These are phyloP conservation scores for Asarcornis scutulata DNA, from an alignment of 2,113 vertebrate species.

Conservation along the genomic window DNA sequence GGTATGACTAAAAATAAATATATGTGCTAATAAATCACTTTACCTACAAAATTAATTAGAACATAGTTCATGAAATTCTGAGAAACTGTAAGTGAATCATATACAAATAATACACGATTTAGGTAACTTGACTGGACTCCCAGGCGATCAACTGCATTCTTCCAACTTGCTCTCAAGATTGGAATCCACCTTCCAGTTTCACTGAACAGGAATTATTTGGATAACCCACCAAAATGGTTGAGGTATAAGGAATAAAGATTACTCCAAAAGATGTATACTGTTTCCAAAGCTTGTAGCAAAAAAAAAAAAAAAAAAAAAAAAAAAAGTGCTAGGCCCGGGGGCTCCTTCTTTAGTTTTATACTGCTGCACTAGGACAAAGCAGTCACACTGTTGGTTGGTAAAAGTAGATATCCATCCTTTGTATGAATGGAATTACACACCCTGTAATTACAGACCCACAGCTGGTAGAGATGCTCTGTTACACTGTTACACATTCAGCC, in stretches of 20 bases:
- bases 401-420: not conserved
- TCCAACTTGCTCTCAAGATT: not conserved
- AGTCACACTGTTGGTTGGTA: not conserved
- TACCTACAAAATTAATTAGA: not conserved
- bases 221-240: not conserved
- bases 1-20: not conserved
- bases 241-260: not conserved
- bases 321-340: not conserved
- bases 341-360: not conserved
- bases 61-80: not conserved
- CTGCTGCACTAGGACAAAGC: not conserved
- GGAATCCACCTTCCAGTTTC: not conserved
- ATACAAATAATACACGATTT: not conserved
- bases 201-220: conserved; percentile 5
- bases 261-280: not conserved
- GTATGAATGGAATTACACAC: not conserved
- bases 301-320: not conserved
- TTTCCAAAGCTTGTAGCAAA: not conserved
- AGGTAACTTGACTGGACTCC: not conserved
- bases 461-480: not conserved
- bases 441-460: not conserved
- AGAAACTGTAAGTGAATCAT: not conserved
- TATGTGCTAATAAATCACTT: not conserved
- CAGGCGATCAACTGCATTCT: not conserved
- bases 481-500: not conserved